Conservation (phyloP, 2,113 vertebrate genomes). For the Choloepus hoffmanni region DNA sequence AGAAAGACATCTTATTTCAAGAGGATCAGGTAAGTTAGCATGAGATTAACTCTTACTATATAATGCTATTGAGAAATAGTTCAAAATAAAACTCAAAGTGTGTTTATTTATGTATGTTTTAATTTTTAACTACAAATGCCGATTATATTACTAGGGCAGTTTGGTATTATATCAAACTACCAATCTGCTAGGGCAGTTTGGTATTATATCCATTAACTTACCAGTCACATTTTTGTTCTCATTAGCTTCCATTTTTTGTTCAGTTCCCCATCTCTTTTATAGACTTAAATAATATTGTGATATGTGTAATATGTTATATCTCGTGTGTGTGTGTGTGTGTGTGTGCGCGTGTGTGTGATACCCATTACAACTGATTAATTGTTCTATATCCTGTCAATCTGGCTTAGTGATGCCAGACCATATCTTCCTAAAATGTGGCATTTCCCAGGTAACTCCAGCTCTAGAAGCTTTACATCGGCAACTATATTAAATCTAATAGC, state of each 20-base stretch:
- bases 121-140: constrained; percentile 28
- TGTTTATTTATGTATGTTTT: not conserved
- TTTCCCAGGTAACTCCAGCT: not conserved
- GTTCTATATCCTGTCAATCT: not conserved
- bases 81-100: not conserved
- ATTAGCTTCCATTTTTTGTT: not conserved
- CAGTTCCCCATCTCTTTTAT: not conserved
- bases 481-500: not conserved
- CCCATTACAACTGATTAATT: not conserved
- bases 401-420: not conserved
- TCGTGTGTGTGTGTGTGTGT: not conserved
- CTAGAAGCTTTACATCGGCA: not conserved
- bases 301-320: not conserved
- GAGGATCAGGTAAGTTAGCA: constrained; percentile 93
- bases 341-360: not conserved
- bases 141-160: not conserved
- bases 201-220: not conserved
- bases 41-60: not conserved
- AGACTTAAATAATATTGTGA: not conserved
- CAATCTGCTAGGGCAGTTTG: not conserved
- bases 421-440: constrained; percentile 32
- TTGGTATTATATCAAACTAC: not conserved
- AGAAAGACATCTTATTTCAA: constrained; percentile 94
- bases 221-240: constrained; percentile 13
- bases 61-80: constrained; percentile 40